Evolutionary conservation across 2,888 invertebrate species (phyloP), one percentile per base, ranked within the genome.

Genomic region (Zaprionus obscuricornis): DNA sequence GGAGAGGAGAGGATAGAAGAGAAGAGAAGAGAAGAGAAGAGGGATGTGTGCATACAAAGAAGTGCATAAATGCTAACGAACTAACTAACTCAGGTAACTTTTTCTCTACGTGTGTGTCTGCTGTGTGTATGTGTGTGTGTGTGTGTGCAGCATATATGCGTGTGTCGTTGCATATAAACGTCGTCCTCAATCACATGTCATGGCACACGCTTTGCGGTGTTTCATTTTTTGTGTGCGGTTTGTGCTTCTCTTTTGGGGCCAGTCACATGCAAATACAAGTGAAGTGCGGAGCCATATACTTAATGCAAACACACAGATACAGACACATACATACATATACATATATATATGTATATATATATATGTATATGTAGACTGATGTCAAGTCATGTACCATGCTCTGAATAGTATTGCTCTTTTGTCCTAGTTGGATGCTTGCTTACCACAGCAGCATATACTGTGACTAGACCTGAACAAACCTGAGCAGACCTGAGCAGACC

Each of bases 111-210:
- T 20, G 18, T 31, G 31, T 55, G 49, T 43, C 26, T 59, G 39
- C 24, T 33, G 46, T 40, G 18, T 46, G 24, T 50, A 36, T 46
- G 24, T 33, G 29, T 56, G 18, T 47, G 40, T 45, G 24, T 33
- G 11, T 36, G 22, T 40, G 11, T 47, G 37, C 5, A 3, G 10
- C 36, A 22, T 36, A 5, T 27, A 14, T 47, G 50, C 57, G 52
- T 63, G 36, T 46, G 66, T 56, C 58, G 36, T 42, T 68, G 66
- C 77, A 66, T 58, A 76, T 79, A 71, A 83, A 83, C 70, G 85
- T 82, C 82, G 74, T 86, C 74, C 74, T 85, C 84, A 86, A 86
- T 86, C 86, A 84, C 78, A 86, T 84, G 85, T 84, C 83, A 86
- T 66, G 82, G 71, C 71, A 74, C 74, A 81, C 78, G 77, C 70